These are phyloP conservation scores for Habroteleia sp. DNA, from an alignment of 2,888 invertebrate species.

Conservation along the genomic window DNA sequence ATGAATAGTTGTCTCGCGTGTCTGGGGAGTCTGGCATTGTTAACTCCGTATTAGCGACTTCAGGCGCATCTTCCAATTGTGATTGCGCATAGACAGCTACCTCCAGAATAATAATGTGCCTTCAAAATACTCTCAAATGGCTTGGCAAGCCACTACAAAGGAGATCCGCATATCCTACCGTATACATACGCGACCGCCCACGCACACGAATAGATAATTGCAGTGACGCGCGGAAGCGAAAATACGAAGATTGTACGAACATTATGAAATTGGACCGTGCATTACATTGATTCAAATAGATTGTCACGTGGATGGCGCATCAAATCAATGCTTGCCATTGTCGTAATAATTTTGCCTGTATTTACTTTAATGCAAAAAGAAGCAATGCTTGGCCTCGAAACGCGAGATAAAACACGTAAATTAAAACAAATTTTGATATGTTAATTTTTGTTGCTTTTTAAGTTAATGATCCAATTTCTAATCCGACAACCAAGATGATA, in stretches of 20 bases:
- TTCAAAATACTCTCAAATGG: slow-evolving; percentile 56
- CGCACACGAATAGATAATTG: slow-evolving; percentile 25
- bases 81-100: slow-evolving; percentile 54
- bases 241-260: slow-evolving; percentile 34
- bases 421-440: too few relatives aligned
- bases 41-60: slow-evolving; percentile 54
- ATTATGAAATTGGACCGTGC: slow-evolving; percentile 44
- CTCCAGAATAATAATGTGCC: slow-evolving; percentile 52
- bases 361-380: slow-evolving; percentile 27
- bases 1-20: slow-evolving; percentile 54
- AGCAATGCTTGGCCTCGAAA: slow-evolving; percentile 2
- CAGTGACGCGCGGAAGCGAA: slow-evolving; percentile 37
- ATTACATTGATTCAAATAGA: slow-evolving; percentile 54
- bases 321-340: slow-evolving; percentile 35
- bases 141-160: slow-evolving; percentile 47
- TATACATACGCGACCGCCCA: slow-evolving; percentile 13
- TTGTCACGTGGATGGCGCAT: slow-evolving; percentile 36
- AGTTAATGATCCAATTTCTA: too few relatives aligned
- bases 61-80: slow-evolving; percentile 57
- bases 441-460: too few relatives aligned
- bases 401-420: too few relatives aligned
- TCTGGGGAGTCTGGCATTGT: slow-evolving; percentile 51
- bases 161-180: slow-evolving; percentile 17
- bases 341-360: slow-evolving; percentile 16
- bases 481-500: too few relatives aligned